phyloP scores from a whole-genome alignment of 1,140 invertebrate genomes.

The Anthonomus grandis region DNA sequence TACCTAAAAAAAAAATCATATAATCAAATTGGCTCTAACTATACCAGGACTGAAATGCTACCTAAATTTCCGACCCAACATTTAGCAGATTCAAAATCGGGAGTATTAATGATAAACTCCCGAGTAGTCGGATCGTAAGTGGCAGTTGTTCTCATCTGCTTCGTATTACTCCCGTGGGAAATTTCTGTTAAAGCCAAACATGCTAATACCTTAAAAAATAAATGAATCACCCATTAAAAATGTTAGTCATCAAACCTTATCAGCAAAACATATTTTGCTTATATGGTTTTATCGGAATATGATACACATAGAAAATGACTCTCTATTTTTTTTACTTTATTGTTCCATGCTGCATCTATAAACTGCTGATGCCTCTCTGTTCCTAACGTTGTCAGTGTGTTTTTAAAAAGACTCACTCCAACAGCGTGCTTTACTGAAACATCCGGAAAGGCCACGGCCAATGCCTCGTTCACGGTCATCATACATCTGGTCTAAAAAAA shows the following conservation, averaged over 20 bases:
- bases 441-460: slow-evolving; percentile 64
- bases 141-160: slow-evolving; percentile 85
- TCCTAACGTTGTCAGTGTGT: slow-evolving; percentile 67
- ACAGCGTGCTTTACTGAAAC: slow-evolving; percentile 67
- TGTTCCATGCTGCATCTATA: slow-evolving; percentile 63
- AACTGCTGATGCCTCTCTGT: slow-evolving; percentile 72
- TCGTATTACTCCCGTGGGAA: slow-evolving; percentile 90
- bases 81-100: slow-evolving; percentile 92
- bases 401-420: slow-evolving; percentile 65
- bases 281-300: too few species aligned
- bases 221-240: slow-evolving; percentile 4
- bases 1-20: slow-evolving; percentile 54
- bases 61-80: slow-evolving; percentile 92
- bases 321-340: slow-evolving; percentile 67
- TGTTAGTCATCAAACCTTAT: too few species aligned
- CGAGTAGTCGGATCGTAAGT: slow-evolving; percentile 75
- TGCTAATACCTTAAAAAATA: slow-evolving; percentile 59
- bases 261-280: too few species aligned
- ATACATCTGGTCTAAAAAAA: slow-evolving; percentile 58
- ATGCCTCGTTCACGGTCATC: slow-evolving; percentile 68
- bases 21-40: neutral
- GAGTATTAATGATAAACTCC: slow-evolving; percentile 86
- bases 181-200: slow-evolving; percentile 92
- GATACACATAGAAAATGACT: too few species aligned
- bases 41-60: slow-evolving; percentile 40